These are phyloP conservation scores for Pristionchus arcanus DNA, from an alignment of 2,888 invertebrate genomes.

Conservation along the genomic window DNA sequence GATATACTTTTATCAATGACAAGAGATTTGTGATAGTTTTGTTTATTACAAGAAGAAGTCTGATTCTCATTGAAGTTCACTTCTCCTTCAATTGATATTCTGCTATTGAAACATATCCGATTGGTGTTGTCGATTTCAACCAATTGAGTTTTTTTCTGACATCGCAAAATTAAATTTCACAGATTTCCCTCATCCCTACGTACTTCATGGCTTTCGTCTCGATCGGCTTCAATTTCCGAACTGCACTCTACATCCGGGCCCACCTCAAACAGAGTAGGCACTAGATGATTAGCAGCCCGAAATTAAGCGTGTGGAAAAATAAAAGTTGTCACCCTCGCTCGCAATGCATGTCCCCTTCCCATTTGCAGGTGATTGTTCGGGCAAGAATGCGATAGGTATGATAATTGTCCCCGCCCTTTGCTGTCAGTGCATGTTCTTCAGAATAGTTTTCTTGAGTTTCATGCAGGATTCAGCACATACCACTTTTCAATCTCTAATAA, in stretches of 20 bases:
- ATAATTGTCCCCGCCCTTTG: neutral
- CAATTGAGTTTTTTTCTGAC: too few relatives aligned
- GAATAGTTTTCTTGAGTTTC: neutral
- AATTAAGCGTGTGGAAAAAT: too few relatives aligned
- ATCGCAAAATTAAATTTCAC: neutral
- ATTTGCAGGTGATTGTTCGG: neutral
- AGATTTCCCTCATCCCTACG: conserved; percentile 3
- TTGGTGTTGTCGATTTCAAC: too few relatives aligned
- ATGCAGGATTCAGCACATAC: too few relatives aligned
- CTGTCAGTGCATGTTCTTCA: neutral
- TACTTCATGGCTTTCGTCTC: neutral
- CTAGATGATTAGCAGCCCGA: too few relatives aligned
- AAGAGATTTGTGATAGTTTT: too few relatives aligned
- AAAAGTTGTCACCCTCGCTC: too few relatives aligned
- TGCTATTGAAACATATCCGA: neutral
- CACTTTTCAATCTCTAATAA: too few relatives aligned
- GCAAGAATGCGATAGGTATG: neutral
- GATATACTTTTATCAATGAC: too few relatives aligned
- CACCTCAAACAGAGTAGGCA: neutral
- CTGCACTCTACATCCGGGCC: neutral
- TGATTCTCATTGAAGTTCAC: neutral
- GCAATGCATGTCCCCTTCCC: neutral
- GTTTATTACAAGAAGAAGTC: too few relatives aligned
- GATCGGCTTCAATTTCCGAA: conserved; percentile 11
- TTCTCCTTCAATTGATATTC: neutral